Conservation (phyloP, 2,888 invertebrate genomes). For the Amphipoea oculea region DNA sequence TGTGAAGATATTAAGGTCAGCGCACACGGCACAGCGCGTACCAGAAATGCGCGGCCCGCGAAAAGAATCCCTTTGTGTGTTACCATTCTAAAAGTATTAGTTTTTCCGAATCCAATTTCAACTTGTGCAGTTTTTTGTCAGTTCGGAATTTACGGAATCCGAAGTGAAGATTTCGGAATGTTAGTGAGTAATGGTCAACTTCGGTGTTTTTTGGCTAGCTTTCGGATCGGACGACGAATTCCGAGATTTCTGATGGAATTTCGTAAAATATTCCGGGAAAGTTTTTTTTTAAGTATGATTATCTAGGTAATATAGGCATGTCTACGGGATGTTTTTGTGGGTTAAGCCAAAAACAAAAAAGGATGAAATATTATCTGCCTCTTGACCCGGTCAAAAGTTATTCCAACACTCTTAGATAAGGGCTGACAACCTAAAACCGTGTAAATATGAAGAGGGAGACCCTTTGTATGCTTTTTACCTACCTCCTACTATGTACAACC, state of each 20-base stretch:
- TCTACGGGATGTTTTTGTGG: not conserved
- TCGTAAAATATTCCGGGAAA: not conserved
- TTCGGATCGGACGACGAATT: conserved; percentile 16
- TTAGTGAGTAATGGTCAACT: conserved; percentile 67
- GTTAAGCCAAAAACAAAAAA: conserved; percentile 18
- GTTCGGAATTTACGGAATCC: conserved; percentile 71
- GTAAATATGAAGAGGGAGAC: conserved; percentile 47
- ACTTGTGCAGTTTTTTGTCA: conserved; percentile 73
- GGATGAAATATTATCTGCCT: conserved; percentile 24
- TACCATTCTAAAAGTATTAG: conserved; percentile 75
- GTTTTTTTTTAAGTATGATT: not conserved
- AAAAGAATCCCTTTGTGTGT: conserved; percentile 77
- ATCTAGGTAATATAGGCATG: not conserved
- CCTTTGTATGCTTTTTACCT: conserved; percentile 30
- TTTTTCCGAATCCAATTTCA: conserved; percentile 78
- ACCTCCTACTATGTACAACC: conserved; percentile 6
- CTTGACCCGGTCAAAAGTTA: conserved; percentile 53
- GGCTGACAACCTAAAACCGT: conserved; percentile 50
- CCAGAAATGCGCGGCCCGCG: conserved; percentile 66
- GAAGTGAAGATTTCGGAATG: conserved; percentile 67
- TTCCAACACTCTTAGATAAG: conserved; percentile 47
- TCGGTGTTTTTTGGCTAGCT: conserved; percentile 38
- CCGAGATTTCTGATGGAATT: conserved; percentile 15
- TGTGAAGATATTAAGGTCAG: conserved; percentile 71
- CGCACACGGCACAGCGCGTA: conserved; percentile 71